Evolutionary conservation across 2,113 vertebrate species (phyloP).

Genomic region (Rhombomys opimus): DNA sequence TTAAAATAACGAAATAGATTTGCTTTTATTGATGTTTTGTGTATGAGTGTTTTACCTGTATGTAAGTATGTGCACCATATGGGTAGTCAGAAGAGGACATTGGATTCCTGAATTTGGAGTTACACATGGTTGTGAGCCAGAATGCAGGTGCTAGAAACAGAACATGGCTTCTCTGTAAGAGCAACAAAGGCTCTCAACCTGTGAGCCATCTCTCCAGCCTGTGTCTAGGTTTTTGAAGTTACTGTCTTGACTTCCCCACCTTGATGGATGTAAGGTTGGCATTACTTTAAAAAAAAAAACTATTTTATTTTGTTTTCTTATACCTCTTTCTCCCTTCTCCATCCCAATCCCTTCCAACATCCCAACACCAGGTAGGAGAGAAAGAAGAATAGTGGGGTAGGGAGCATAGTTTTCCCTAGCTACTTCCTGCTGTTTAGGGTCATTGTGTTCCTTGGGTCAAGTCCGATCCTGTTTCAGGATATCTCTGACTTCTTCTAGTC

Average conservation of each 20-base stretch:
- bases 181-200: background rate
- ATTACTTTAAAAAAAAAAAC: too few species aligned
- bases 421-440: too few species aligned
- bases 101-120: background rate
- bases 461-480: too few species aligned
- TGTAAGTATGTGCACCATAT: background rate
- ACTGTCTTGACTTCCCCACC: background rate
- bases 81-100: background rate
- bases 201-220: background rate
- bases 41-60: background rate
- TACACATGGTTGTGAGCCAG: background rate
- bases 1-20: background rate
- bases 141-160: background rate
- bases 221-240: background rate
- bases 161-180: background rate
- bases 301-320: too few species aligned
- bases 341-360: too few species aligned
- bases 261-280: background rate
- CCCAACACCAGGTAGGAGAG: too few species aligned
- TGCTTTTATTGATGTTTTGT: background rate
- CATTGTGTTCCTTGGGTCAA: too few species aligned
- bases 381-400: too few species aligned
- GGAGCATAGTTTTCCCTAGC: too few species aligned
- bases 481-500: too few species aligned
- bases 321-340: too few species aligned